Evolutionary conservation across 2,797 vertebrate species (phyloP).

Genomic region (Coilia nasus): DNA sequence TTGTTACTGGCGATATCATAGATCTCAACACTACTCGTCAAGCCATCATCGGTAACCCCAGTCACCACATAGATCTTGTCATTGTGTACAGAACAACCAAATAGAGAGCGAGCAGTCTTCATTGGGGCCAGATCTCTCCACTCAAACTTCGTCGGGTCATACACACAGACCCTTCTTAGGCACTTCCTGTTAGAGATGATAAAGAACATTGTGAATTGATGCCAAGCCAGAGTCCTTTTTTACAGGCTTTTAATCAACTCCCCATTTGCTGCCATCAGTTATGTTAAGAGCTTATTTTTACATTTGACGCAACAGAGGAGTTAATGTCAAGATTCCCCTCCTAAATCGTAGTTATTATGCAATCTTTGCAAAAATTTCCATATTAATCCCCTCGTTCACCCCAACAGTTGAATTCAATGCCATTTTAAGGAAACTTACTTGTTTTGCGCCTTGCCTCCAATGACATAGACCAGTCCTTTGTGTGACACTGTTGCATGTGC

Average conservation of each 20-base stretch:
- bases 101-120: constrained; percentile 89
- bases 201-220: background rate
- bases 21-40: constrained; percentile 86
- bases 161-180: constrained; percentile 83
- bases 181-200: constrained; percentile 81
- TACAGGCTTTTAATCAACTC: background rate
- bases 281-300: background rate
- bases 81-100: constrained; percentile 82
- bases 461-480: constrained; percentile 85
- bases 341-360: background rate
- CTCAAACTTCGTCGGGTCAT: constrained; percentile 92
- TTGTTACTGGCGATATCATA: constrained; percentile 86
- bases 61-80: constrained; percentile 87
- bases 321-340: background rate
- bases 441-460: constrained; percentile 91
- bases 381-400: background rate
- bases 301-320: background rate
- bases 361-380: background rate
- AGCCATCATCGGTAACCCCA: constrained; percentile 88
- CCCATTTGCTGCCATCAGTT: background rate
- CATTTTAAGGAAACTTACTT: constrained; percentile 75
- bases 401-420: background rate
- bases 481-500: constrained; percentile 88
- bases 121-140: constrained; percentile 93
- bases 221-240: background rate